Conservation (phyloP, 2,797 vertebrate genomes). For the Artibeus lituratus region DNA sequence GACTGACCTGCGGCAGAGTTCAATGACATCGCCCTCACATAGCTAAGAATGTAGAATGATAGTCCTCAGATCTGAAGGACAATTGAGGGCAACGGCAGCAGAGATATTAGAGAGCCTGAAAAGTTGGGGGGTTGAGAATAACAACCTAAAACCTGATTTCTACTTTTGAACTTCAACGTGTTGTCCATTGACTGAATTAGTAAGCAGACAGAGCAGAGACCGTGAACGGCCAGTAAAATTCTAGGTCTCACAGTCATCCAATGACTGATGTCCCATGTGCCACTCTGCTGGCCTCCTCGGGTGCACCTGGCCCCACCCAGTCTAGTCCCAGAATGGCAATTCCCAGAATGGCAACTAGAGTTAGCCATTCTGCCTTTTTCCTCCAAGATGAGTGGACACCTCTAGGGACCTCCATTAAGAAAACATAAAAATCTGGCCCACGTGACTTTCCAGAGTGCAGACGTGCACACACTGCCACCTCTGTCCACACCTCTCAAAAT, state of each 20-base stretch:
- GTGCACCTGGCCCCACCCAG: too few relatives aligned
- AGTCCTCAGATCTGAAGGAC: background rate
- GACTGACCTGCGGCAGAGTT: background rate
- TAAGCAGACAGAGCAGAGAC: background rate
- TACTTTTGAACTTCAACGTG: background rate
- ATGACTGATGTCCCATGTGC: accelerated
- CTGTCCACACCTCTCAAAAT: background rate
- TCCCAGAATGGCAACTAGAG: too few relatives aligned
- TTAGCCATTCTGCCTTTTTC: too few relatives aligned
- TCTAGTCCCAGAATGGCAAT: too few relatives aligned
- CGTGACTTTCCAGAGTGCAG: background rate
- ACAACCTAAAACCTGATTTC: background rate
- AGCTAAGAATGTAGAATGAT: background rate
- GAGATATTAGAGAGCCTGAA: background rate
- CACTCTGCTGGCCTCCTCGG: background rate
- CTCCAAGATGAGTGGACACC: too few relatives aligned
- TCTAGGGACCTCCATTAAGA: too few relatives aligned
- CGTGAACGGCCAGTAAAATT: background rate
- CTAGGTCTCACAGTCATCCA: accelerated
- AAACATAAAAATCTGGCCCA: too few relatives aligned
- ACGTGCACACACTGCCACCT: background rate
- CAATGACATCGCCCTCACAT: background rate
- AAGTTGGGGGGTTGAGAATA: background rate
- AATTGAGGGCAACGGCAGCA: background rate
- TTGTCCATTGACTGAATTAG: background rate